Evolutionary conservation across 1,140 invertebrate genomes (phyloP).

Genomic region (Zaprionus lachaisei): DNA sequence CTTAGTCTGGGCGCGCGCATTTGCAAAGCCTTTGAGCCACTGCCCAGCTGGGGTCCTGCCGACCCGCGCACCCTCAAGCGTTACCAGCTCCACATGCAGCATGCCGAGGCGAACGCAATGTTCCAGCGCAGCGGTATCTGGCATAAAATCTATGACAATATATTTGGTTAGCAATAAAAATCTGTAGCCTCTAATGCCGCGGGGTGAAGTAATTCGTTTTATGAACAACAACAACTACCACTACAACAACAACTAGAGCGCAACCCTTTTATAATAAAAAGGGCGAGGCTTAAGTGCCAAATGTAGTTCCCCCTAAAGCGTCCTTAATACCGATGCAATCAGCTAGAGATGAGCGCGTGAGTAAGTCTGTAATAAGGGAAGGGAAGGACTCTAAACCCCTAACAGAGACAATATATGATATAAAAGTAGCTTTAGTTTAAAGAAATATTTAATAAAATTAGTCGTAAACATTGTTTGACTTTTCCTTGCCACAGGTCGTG

Average conservation of each 20-base stretch:
- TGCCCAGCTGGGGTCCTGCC: slow-evolving; percentile 86
- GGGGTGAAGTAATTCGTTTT: slow-evolving; percentile 41
- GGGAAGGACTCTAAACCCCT: too few relatives aligned
- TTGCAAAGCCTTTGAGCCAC: slow-evolving; percentile 84
- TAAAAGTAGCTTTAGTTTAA: not conserved
- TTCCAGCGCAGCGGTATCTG: slow-evolving; percentile 71
- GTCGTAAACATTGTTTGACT: not conserved
- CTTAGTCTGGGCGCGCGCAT: slow-evolving; percentile 84
- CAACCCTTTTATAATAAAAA: slow-evolving; percentile 77
- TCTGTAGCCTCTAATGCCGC: slow-evolving; percentile 61
- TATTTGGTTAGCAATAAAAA: slow-evolving; percentile 82
- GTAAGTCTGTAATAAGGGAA: not conserved
- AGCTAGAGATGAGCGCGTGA: slow-evolving; percentile 43
- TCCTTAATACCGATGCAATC: slow-evolving; percentile 36
- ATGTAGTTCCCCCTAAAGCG: slow-evolving; percentile 61
- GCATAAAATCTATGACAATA: slow-evolving; percentile 83
- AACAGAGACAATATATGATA: not conserved
- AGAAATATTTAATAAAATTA: not conserved
- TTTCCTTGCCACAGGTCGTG: not conserved
- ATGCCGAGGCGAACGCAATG: slow-evolving; percentile 55
- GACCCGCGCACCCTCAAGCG: slow-evolving; percentile 72
- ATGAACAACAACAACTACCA: slow-evolving; percentile 27
- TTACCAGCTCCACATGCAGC: slow-evolving; percentile 64
- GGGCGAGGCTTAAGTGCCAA: slow-evolving; percentile 68
- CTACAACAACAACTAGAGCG: slow-evolving; percentile 17